Evolutionary conservation across 1,140 invertebrate species (phyloP), one percentile per base, ranked within the genome.

Genomic region (Papilio helenus): DNA sequence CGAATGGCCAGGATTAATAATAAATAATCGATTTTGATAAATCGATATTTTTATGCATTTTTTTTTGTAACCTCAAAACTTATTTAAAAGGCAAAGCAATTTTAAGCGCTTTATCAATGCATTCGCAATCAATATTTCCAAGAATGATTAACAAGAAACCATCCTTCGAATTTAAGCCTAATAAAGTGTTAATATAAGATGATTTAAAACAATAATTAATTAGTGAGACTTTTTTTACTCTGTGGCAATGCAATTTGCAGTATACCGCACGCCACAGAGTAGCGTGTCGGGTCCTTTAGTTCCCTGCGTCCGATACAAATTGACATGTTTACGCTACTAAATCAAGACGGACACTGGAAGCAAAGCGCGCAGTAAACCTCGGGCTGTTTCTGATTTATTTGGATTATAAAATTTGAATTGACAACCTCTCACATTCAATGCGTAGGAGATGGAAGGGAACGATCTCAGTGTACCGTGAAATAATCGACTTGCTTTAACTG

Each of bases 301-400:
- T 81, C 85, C 82, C 86, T 85, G 74, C 79, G 81, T 81, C 73
- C 65, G 51, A 76, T 79, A 86, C 88, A 88, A 88, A 90, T 87
- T 88, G 88, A 87, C 87, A 84, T 86, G 88, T 86, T 87, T 88
- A 90, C 85, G 79, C 88, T 79, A 84, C 85, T 85, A 88, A 89
- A 87, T 91, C 80, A 86, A 61, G 84, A 77, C 74, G 86, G 65
- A 79, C 85, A 80, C 74, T 71, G 80, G 80, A 77, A 79, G 83
- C 51, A 73, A 79, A 79, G 73, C 49, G 44, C 79, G 34, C 68
- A 42, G 81, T 82, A 61, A 81, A 85, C 81, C 80, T 72, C 79
- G 65, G 61, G 74, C 74, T 61, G 80, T 73, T 61, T 84, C 81
- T 85, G 81, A 90, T 89, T 89, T 89, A 88, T 88, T 80, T 82